A percentile compares a stretch with the other conserved stretches of the same genome.
Conservation (phyloP, 2,888 invertebrate species). For the Agrotis clavis region DNA sequence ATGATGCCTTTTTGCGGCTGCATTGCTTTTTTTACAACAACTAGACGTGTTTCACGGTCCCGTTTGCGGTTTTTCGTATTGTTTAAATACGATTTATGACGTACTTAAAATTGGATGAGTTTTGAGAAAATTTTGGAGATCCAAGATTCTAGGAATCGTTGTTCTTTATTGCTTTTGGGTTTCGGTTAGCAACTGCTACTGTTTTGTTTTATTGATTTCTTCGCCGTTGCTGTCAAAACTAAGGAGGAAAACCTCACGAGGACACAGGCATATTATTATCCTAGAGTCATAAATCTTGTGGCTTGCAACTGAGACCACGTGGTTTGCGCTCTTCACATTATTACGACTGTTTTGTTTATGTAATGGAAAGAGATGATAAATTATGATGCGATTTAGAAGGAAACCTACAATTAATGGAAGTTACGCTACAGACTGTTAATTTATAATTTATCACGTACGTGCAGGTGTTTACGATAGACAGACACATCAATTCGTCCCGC, state of each 20-base stretch:
- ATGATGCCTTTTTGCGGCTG: constrained; percentile 76
- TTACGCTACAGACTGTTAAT: neutral
- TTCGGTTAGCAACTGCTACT: neutral
- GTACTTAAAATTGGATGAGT: neutral
- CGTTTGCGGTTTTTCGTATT: constrained; percentile 47
- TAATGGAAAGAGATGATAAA: constrained; percentile 9
- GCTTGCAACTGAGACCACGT: neutral
- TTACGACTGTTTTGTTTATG: neutral
- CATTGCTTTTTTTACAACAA: constrained; percentile 71
- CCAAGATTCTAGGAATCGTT: constrained; percentile 19
- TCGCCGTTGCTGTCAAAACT: neutral
- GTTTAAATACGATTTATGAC: constrained; percentile 32
- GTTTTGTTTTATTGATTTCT: neutral
- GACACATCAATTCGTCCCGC: constrained; percentile 22
- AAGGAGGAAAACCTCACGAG: neutral
- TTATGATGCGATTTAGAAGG: neutral
- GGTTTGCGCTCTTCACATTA: no score
- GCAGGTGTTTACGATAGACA: constrained; percentile 30
- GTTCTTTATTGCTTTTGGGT: neutral
- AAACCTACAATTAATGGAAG: constrained; percentile 21
- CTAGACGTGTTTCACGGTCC: constrained; percentile 65
- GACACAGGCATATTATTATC: no score
- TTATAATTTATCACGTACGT: constrained; percentile 33
- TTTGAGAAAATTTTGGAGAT: constrained; percentile 5
- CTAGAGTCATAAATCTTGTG: neutral